Base-by-base conservation (phyloP, 2,888 invertebrate species). In the Rhamnusium bicolor region DNA sequence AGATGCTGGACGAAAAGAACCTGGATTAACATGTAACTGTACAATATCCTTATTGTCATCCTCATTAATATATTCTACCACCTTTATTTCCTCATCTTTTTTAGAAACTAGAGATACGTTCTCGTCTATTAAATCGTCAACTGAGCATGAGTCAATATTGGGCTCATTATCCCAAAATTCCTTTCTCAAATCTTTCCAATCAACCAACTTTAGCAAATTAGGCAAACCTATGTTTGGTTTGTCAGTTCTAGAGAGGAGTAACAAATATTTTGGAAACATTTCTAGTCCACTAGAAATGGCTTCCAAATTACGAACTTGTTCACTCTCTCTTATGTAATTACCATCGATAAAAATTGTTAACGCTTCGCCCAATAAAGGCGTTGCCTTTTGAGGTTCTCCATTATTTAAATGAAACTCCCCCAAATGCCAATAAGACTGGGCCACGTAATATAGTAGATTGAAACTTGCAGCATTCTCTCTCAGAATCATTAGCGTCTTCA, bases 401-500 rank as follows among this genome's bases (percentile, higher is more conserved):
- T 83, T 81, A 60, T 83, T 84, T 19, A 88, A 74, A 74, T 86
- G 84, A 75, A 85, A 86, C 72, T 87, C 86, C 1, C 87, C 88
- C 49, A 87, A 78, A 75, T 83, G 85, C 62, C 86, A 81, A 73
- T 85, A 84, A 3, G 86, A 85, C 75, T 84, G 84, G 0, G 84
- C 87, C 8, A 85, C 70, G 53, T 86, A 87, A 66, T 80, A 82
- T 7, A 73, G 73, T 19, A 86, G 71, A 6, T 84, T 73, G 46
- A 85, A 61, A 14, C 79, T 69, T 66, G 84, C 78, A 0, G 86
- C 84, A 66, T 78, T 80, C 40, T 78, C 69, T 49, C 83, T 80
- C 19, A 87, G 70, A 5, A 73, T 74, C 19, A 82, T 62, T 18
- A 88, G 75, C 16, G 85, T 82, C 14, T 78, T 66, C 6, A 83